Evolutionary conservation across 2,797 vertebrate genomes (phyloP).

Genomic region (Staurois parvus): DNA sequence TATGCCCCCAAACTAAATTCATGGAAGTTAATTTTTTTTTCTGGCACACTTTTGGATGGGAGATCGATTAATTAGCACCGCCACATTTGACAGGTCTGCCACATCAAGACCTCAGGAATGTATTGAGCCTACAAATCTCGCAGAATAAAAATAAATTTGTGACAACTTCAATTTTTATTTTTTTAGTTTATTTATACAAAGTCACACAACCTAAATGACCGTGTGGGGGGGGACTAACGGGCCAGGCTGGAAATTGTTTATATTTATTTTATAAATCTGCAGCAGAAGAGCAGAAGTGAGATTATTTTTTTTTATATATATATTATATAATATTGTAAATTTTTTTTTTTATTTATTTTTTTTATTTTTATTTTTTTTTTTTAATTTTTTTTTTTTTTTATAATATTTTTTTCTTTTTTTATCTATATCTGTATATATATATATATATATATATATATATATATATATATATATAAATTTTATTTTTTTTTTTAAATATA

Average conservation of each 20-base stretch:
- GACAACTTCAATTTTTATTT: background rate
- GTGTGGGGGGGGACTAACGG: too few relatives aligned
- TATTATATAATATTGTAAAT: too few relatives aligned
- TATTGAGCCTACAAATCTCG: background rate
- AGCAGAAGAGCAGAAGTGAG: background rate
- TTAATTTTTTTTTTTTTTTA: too few relatives aligned
- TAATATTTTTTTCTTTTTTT: too few relatives aligned
- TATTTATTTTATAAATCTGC: background rate
- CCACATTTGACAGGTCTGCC: conserved; percentile 1
- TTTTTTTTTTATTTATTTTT: too few relatives aligned
- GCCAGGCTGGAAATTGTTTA: background rate
- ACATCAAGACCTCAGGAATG: background rate
- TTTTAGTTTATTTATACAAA: conserved; percentile 2
- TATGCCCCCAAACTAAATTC: background rate
- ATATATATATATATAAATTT: background rate
- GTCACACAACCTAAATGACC: background rate
- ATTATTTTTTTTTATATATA: too few relatives aligned
- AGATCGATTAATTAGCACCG: background rate
- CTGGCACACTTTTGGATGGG: conserved; percentile 1
- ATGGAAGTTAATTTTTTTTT: background rate
- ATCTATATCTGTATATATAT: too few relatives aligned
- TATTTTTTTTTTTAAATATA: too few relatives aligned
- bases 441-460: background rate
- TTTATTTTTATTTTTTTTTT: too few relatives aligned
- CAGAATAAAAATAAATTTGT: background rate